A percentile compares a stretch with the other conserved stretches of the same genome.
Evolutionary conservation across 2,797 vertebrate genomes (phyloP).

Genomic region (Dendrocincla fuliginosa): DNA sequence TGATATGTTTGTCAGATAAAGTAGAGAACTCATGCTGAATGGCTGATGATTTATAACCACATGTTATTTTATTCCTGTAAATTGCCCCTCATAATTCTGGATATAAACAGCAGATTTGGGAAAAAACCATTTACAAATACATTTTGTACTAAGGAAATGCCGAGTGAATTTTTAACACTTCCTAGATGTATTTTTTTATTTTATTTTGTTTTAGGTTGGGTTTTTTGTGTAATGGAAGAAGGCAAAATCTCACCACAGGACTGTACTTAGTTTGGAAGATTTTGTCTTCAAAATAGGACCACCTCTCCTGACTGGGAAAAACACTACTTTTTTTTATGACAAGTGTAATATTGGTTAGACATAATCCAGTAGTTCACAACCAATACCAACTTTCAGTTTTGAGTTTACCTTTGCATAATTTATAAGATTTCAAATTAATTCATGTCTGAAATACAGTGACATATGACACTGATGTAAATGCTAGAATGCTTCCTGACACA

Average conservation of each 20-base stretch:
- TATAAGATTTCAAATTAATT: not conserved
- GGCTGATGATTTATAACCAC: conserved; percentile 9
- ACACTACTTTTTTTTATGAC: not conserved
- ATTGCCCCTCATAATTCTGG: not conserved
- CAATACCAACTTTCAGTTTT: not conserved
- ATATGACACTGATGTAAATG: not conserved
- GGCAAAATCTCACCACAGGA: not conserved
- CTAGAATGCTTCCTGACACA: not conserved
- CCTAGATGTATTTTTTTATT: not conserved
- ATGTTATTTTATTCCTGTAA: not conserved
- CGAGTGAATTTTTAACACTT: not conserved
- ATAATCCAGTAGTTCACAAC: not conserved
- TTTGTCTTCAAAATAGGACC: not conserved
- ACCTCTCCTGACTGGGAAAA: not conserved
- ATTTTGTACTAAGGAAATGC: not conserved
- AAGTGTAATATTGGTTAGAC: not conserved
- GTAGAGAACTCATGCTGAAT: not conserved
- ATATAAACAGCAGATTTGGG: not conserved
- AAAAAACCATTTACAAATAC: not conserved
- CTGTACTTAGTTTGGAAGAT: not conserved
- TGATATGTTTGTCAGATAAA: not conserved
- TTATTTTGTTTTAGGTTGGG: no score
- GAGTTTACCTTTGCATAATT: not conserved
- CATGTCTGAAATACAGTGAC: not conserved
- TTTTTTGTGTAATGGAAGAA: not conserved